Evolutionary conservation across 2,113 vertebrate genomes (phyloP), one percentile per base, ranked within the genome.

Genomic region (Conger conger): DNA sequence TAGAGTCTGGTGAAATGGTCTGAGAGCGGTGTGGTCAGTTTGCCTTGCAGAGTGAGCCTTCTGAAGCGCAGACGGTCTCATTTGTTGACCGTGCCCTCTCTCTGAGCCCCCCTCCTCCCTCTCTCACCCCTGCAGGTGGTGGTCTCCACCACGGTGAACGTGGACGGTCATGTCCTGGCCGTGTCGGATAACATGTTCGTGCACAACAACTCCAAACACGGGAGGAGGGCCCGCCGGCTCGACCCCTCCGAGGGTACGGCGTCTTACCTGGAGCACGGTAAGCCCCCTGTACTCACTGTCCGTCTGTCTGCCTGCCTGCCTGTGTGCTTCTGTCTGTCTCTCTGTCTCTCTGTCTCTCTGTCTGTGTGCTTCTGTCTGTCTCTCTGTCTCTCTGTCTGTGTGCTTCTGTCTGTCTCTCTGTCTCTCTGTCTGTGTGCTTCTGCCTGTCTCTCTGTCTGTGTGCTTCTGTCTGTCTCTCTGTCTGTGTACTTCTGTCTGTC

Each of bases 191-290:
- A 97, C 86, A 97, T 97, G 96, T 97, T 97, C 91, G 96, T 97
- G 84, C 96, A 97, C 90, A 97, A 97, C 93, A 97, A 97, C 90
- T 97, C 96, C 88, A 97, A 97, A 90, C 96, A 97, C 0, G 96
- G 96, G 93, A 95, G 96, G 91, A 94, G 96, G 93, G 96, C 96
- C 92, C 94, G 96, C 91, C 94, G 96, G 92, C 95, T 96, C 17
- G 96, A 97, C 93, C 96, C 96, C 93, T 96, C 96, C 93, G 96
- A 97, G 95, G 96, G 96, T 94, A 96, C 95, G 93, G 95, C 95
- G 92, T 96, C 96, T 94, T 96, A 96, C 95, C 95, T 96, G 94
- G 96, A 96, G 95, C 96, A 96, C 95, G 96, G 96, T 96, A 96
- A 94, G 93, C 96, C 93, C 86, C 95, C 93, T 95, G 95, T 93